Conservation (phyloP, 2,113 vertebrate genomes). For the Oceanodroma tethys region DNA sequence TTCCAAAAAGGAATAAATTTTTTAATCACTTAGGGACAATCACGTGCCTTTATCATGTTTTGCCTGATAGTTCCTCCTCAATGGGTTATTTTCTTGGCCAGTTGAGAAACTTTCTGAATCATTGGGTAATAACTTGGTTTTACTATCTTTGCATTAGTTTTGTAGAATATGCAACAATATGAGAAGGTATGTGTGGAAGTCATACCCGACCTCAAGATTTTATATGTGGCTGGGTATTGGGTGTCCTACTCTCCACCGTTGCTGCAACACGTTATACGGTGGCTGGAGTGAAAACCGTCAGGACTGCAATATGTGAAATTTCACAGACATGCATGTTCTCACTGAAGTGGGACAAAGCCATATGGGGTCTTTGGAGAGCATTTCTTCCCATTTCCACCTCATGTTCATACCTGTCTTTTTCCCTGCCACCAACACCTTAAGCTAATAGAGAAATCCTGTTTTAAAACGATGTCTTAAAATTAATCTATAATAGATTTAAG, state of each 20-base stretch:
- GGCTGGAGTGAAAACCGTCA: not conserved
- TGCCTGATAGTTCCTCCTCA: not conserved
- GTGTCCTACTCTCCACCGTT: not conserved
- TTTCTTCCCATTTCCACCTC: not conserved
- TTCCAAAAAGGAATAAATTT: not conserved
- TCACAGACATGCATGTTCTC: not conserved
- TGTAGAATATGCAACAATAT: not conserved
- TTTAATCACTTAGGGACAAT: not conserved
- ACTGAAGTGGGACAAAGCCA: not conserved
- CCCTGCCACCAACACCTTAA: not conserved
- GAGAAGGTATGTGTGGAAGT: not conserved
- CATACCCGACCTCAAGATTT: not conserved
- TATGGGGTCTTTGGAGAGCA: not conserved
- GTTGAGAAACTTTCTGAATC: not conserved
- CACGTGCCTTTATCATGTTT: not conserved
- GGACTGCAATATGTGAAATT: not conserved
- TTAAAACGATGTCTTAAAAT: not conserved
- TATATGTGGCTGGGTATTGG: not conserved
- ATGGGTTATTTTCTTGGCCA: not conserved
- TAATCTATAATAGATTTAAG: not conserved
- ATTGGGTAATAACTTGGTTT: not conserved
- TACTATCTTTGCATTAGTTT: not conserved
- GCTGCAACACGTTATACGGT: accelerated
- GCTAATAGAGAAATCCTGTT: not conserved
- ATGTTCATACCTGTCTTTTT: not conserved